Conservation (phyloP, 2,113 vertebrate genomes). For the Fulmarus glacialis region DNA sequence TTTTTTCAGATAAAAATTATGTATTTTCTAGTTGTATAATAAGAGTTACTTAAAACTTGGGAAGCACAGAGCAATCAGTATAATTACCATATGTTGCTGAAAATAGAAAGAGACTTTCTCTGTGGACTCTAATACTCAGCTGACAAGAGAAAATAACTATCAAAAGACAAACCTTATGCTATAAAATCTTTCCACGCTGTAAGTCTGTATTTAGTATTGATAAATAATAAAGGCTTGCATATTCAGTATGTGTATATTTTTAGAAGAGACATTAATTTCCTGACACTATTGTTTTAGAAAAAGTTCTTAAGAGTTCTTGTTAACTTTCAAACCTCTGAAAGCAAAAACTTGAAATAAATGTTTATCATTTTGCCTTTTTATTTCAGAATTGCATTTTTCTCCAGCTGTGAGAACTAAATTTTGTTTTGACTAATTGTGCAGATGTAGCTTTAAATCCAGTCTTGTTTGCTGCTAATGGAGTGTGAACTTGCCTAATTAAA, state of each 20-base stretch:
- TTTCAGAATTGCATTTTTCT: not conserved
- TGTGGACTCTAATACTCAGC: not conserved
- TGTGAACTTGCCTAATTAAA: constrained; percentile 1
- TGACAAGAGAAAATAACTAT: constrained; percentile 7
- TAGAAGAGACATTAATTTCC: constrained; percentile 1
- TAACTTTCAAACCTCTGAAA: not conserved
- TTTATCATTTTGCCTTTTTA: not conserved
- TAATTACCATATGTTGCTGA: not conserved
- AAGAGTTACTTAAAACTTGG: constrained; percentile 4
- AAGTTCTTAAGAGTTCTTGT: not conserved
- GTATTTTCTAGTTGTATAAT: not conserved
- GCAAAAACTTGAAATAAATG: not conserved
- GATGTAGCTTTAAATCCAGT: constrained; percentile 28
- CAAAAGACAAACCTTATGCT: not conserved
- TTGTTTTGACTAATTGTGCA: not conserved
- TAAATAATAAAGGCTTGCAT: not conserved
- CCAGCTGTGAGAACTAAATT: not conserved
- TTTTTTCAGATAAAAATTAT: not conserved
- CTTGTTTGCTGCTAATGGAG: constrained; percentile 5
- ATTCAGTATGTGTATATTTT: not conserved
- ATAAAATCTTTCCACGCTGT: not conserved
- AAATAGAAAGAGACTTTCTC: constrained; percentile 13
- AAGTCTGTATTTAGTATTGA: not conserved
- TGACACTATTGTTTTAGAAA: not conserved
- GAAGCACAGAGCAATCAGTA: not conserved